These are phyloP conservation scores for Heliconius hewitsoni DNA, from an alignment of 1,140 invertebrate species.

Conservation along the genomic window DNA sequence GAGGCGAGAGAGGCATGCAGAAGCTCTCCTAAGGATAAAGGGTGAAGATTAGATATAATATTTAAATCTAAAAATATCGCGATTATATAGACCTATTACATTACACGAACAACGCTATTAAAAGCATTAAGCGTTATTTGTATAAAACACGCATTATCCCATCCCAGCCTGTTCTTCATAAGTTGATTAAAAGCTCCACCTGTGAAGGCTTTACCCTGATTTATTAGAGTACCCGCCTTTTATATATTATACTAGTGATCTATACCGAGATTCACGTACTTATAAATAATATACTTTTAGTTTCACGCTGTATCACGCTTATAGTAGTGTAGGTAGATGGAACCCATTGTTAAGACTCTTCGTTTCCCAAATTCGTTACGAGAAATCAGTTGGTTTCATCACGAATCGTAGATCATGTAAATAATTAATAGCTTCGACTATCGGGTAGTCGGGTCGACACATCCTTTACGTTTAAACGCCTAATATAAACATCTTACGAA, in stretches of 20 bases:
- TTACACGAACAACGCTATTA: neutral
- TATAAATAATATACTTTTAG: neutral
- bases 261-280: neutral
- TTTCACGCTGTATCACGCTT: neutral
- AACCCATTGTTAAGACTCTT: neutral
- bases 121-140: neutral
- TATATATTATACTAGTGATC: neutral
- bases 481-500: too few species aligned
- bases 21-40: neutral
- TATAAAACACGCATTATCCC: neutral
- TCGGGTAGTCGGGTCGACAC: too few species aligned
- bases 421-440: too few species aligned
- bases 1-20: too few species aligned
- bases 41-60: neutral
- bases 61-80: neutral
- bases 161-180: neutral
- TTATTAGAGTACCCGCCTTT: neutral
- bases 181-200: slow-evolving; percentile 2
- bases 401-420: too few species aligned
- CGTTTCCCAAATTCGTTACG: too few species aligned
- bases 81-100: neutral
- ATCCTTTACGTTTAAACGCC: too few species aligned
- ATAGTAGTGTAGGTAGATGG: neutral
- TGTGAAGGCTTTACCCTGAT: slow-evolving; percentile 6
- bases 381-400: too few species aligned